Base-by-base conservation (phyloP, 1,140 invertebrate species). In the Hypothenemus hampei region DNA sequence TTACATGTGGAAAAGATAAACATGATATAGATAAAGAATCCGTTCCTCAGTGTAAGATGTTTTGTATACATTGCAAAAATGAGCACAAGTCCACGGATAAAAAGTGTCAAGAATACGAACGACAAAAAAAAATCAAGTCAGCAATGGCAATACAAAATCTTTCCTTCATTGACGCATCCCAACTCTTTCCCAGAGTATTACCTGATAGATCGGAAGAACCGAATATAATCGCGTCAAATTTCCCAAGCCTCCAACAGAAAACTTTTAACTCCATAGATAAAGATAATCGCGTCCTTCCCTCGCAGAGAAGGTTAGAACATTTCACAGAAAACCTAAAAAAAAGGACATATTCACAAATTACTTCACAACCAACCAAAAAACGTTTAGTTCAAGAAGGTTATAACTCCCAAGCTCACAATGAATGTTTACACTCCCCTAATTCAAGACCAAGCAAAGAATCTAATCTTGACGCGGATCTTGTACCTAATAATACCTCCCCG, bases 111-210 rank as follows among this genome's bases (percentile, higher is more conserved):
- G 50, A 53, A 44, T 53, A 47, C n/a, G 6, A 4, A 11, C 31
- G 50, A 53, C 50, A 53, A 45, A 16, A 35, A 45, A 31, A 53
- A 18, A 53, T 53, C 19, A 53, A 53, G 31, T 16, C 33, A 33
- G 24, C 46, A 47, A 55, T 55, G 43, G 52, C 52, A 3, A 46
- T 45, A 23, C 29, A 55, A 55, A 55, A 55, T 20, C 18, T 55
- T n/a, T 35, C n/a, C 18, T 55, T 37, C 22, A 29, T 20, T 55
- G 52, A 55, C 15, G 43, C 41, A 22, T 10, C 3, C 11, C 18
- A 33, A n/a, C n/a, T n/a, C n/a, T n/a, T n/a, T n/a, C n/a, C 3
- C 8, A 11, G 22, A 35, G 46, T 18, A 20, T 10, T 1, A 48
- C 33, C 10, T 13, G 13, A 4, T 48, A 48, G 13, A 18, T 18